Evolutionary conservation across 2,113 vertebrate genomes (phyloP), one percentile per base, ranked within the genome.

Genomic region (Brienomyrus brachyistius): DNA sequence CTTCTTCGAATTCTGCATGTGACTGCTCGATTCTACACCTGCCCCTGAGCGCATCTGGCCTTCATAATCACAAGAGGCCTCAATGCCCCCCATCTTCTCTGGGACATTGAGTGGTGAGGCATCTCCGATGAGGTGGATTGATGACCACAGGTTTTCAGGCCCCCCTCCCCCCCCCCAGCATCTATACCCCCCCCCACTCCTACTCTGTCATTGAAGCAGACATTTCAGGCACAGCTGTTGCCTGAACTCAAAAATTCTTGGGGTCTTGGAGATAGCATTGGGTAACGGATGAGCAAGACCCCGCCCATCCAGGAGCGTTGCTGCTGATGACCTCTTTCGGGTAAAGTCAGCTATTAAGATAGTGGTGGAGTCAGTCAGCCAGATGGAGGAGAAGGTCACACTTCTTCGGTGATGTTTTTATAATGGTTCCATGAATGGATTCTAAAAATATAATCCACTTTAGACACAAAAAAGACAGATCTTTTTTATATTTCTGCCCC

Each of bases 401-500:
- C 40, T 48, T 48, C 82, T 84, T 84, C 82, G 7, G 82, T 47
- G 21, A 48, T 47, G 43, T 84, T 84, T 84, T n/a, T 43, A 47
- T n/a, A 50, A 84, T 47, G 82, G 43, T 5, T 45, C 10, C 82
- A n/a, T 84, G 43, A 48, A 84, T 84, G 82, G 82, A 48, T 84
- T 47, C 82, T 84, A 84, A 84, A 84, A 84, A 84, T 84, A 84
- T 48, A 84, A 45, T 84, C 45, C 82, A 48, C 40, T 84, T 45
- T 47, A 84, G 35, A 84, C 82, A 48, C 21, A 45, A n/a, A 48
- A 84, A 84, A 47, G 45, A 48, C 48, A n/a, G 8, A 84, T 84
- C 82, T n/a, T 47, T 83, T 84, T 84, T 84, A 23, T 47, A 47
- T 48, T 23, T 84, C 19, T 84, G 40, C 82, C 82, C 82, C 40